Percentiles rank a stretch among this genome's conserved stretches.
Conservation (phyloP, 2,797 vertebrate genomes). For the Enteromius trimaculatus region DNA sequence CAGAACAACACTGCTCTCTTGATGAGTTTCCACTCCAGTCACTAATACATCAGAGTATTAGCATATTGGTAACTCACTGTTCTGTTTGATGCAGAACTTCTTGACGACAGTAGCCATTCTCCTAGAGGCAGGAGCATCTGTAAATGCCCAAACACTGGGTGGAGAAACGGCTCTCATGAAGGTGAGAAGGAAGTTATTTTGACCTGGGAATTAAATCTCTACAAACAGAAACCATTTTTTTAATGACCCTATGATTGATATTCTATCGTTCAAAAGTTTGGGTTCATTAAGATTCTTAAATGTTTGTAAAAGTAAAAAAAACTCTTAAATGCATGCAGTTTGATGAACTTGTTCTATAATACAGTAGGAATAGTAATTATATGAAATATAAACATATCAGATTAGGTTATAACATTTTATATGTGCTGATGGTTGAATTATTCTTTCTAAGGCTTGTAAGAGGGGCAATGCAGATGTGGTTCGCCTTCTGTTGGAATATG, state of each 20-base stretch:
- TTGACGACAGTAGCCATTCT: conserved; percentile 94
- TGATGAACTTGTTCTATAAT: background rate
- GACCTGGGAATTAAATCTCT: background rate
- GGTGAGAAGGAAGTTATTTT: conserved; percentile 72
- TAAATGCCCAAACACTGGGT: conserved; percentile 89
- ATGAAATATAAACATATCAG: too few species aligned
- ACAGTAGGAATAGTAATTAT: background rate
- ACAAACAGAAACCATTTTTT: background rate
- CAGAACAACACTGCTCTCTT: conserved; percentile 6
- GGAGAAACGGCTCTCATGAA: conserved; percentile 98
- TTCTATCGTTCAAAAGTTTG: background rate
- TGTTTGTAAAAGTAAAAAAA: background rate
- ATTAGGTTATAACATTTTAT: background rate
- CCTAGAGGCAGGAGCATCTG: conserved; percentile 91
- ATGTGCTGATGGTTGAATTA: background rate
- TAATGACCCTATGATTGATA: background rate
- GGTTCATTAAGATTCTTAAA: background rate
- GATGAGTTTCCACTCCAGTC: background rate
- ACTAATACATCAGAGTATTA: background rate
- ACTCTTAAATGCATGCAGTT: background rate
- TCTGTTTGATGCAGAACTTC: conserved; percentile 82
- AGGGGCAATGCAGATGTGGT: conserved; percentile 94
- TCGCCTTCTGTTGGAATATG: conserved; percentile 92
- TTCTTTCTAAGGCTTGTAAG: conserved; percentile 86
- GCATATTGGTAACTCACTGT: background rate